Evolutionary conservation across 2,797 vertebrate species (phyloP), one percentile per base, ranked within the genome.

Genomic region (Falco novaeseelandiae): DNA sequence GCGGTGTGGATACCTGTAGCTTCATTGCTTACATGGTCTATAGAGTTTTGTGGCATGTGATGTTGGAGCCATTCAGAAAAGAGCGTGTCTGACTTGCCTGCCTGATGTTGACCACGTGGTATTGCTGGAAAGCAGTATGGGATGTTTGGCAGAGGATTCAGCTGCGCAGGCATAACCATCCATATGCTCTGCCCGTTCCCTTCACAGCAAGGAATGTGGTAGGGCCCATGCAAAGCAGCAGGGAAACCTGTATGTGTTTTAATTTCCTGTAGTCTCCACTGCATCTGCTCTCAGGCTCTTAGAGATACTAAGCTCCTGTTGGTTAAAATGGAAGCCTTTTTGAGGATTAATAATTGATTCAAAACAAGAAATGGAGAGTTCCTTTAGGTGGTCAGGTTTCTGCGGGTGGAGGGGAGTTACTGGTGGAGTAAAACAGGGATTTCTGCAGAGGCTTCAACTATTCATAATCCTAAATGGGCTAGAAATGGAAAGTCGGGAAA

Each of bases 191-290:
- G 51, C 77, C 58, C 0, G 0, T 51, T 87, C 4, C 14, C 48
- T 52, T 70, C 6, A 2, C 71, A 12, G 12, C 57, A 26, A n/a
- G 55, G 0, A 0, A 8, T 21, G 73, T 13, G n/a, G 27, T 21
- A 51, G 80, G n/a, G 40, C 54, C 23, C 0, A 0, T 40, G 80
- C 40, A 51, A 42, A 78, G 40, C 1, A 0, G 29, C 59, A 61
- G 32, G 36, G 71, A 87, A 79, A 61, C 29, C 13, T n/a, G 5
- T 6, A 62, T 13, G 21, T 14, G 12, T 16, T 82, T 81, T 42
- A 22, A 14, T 81, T 77, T 85, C 48, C 67, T 82, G 12, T 36
- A 52, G 20, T 57, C 22, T 55, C 32, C 6, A 13, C 38, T 85
- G 69, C 54, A 86, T 44, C 46, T 58, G 6, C 14, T 54, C 27